phyloP scores from a whole-genome alignment of 1,140 invertebrate species.

The Apis laboriosa region DNA sequence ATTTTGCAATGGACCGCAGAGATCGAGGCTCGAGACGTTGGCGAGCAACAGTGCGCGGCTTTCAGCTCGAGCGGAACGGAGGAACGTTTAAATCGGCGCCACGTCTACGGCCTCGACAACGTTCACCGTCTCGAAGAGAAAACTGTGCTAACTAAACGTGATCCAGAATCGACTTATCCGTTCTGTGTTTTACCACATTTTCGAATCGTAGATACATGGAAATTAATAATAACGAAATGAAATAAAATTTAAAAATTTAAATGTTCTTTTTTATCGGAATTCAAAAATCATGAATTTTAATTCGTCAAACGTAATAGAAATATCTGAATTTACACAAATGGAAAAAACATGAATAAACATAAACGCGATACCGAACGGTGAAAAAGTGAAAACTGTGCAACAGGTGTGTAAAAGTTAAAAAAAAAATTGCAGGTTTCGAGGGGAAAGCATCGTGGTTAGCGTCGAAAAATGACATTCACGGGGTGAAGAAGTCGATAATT shows the following conservation, averaged over 20 bases:
- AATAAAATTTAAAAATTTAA: too few relatives aligned
- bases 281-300: too few relatives aligned
- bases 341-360: not conserved
- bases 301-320: too few relatives aligned
- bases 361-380: not conserved
- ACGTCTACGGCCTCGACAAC: constrained; percentile 61
- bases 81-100: constrained; percentile 65
- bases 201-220: not conserved
- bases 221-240: too few relatives aligned
- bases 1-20: constrained; percentile 13
- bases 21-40: constrained; percentile 19
- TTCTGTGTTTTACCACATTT: constrained; percentile 11
- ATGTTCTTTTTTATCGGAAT: too few relatives aligned
- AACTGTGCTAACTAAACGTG: constrained; percentile 63
- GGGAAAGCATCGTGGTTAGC: constrained; percentile 26
- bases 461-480: not conserved
- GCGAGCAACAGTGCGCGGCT: constrained; percentile 35
- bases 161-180: constrained; percentile 28
- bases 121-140: constrained; percentile 52
- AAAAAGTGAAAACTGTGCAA: constrained; percentile 25
- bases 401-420: constrained; percentile 25
- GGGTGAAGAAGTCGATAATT: constrained; percentile 40
- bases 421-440: constrained; percentile 12
- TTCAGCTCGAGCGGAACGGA: constrained; percentile 64
- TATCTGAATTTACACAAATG: not conserved